Evolutionary conservation across 2,113 vertebrate genomes (phyloP), one percentile per base, ranked within the genome.

Genomic region (Salvelinus fontinalis): DNA sequence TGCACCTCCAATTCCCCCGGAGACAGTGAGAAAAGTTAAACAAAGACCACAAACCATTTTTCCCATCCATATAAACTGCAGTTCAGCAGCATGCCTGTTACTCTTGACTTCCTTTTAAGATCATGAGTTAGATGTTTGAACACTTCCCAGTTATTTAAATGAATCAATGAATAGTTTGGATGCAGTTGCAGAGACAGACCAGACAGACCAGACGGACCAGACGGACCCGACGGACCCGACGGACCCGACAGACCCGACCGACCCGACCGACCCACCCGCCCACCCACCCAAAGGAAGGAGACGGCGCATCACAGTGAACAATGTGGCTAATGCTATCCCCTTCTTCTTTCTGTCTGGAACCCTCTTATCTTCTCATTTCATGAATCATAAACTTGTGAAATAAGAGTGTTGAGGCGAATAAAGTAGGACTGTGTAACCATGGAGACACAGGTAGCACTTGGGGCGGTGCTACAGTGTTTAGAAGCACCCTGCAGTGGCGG

Each of bases 371-470:
- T 75, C 4, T 54, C 73, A 73, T 77, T 70, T 75, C 64, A 18
- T 81, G 39, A 44, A 44, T 44, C 39, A 44, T 44, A 44, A 75
- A 78, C 69, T 71, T 70, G 81, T 77, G 75, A 85, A 86, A 86
- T 51, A 44, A 62, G 79, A 64, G 72, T 71, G 80, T 57, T 24
- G 70, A 73, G 79, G 75, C 78, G 80, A 82, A 80, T 79, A 24
- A 26, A 57, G 74, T 79, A 57, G 80, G 78, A 71, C 12, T 3
- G 39, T 44, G 87, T 90, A 76, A 6, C 87, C 85, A 81, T 89
- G 81, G 88, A 79, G 78, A 89, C 79, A 1, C 82, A 86, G 83
- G 83, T 86, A 88, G 73, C 67, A 83, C 79, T 75, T 75, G 77
- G 69, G 71, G 5, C 75, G 72, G 79, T 78, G 73, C 77, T 60